These are phyloP conservation scores for Euwallacea similis DNA, from an alignment of 1,140 invertebrate genomes.

Conservation along the genomic window DNA sequence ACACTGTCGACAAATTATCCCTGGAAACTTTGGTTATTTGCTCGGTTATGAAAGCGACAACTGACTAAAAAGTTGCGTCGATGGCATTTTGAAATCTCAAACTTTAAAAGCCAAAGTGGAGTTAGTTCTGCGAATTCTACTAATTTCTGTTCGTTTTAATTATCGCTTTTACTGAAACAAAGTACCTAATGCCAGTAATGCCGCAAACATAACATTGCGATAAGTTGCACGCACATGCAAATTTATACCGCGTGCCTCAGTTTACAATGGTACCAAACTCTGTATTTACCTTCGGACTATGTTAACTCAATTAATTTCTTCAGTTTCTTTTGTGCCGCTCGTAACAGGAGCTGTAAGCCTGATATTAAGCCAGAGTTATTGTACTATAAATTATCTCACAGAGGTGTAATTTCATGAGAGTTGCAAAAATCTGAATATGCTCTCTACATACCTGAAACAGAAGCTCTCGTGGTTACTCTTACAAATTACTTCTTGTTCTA, in stretches of 20 bases:
- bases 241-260: constrained; percentile 17
- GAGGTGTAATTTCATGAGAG: no score
- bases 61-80: constrained; percentile 3
- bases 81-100: background rate
- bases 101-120: constrained; percentile 2
- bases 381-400: no score
- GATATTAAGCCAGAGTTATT: no score
- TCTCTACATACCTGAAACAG: no score
- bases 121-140: background rate
- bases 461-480: no score
- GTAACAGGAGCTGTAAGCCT: background rate
- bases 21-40: constrained; percentile 27
- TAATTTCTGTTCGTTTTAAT: constrained; percentile 6
- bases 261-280: constrained; percentile 13
- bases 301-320: constrained; percentile 14
- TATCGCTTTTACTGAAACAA: background rate
- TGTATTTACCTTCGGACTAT: constrained; percentile 4
- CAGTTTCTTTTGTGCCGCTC: background rate
- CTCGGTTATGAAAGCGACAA: constrained; percentile 26
- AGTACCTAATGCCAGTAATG: background rate
- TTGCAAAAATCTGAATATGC: no score
- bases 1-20: constrained; percentile 24
- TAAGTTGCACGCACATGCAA: constrained; percentile 14
- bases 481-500: no score
- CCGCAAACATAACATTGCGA: constrained; percentile 7